Percentiles rank a stretch among this genome's conserved stretches.
Evolutionary conservation across 2,113 vertebrate species (phyloP).

Genomic region (Nasalis larvatus): DNA sequence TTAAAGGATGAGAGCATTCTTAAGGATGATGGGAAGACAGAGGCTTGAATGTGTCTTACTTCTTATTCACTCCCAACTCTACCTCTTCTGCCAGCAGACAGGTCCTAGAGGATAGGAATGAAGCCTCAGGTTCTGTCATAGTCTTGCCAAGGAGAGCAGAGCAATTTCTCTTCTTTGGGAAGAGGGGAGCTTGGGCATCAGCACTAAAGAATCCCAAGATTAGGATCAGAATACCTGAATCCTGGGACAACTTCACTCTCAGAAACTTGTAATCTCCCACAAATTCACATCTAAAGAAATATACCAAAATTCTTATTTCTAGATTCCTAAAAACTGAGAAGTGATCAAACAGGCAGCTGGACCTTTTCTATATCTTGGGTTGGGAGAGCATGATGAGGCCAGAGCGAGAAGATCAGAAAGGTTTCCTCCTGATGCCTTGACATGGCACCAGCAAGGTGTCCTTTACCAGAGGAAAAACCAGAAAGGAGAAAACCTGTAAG

Average conservation of each 20-base stretch:
- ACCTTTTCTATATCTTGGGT: background rate
- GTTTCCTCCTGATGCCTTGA: background rate
- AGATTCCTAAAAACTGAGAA: background rate
- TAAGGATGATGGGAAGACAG: background rate
- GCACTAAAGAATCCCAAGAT: background rate
- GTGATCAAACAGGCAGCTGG: background rate
- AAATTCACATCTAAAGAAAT: too few species aligned
- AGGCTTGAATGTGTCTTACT: background rate
- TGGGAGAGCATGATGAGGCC: background rate
- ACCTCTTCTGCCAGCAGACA: background rate
- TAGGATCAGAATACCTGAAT: background rate
- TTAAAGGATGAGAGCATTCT: background rate
- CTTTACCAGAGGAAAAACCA: background rate
- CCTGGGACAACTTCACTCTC: background rate
- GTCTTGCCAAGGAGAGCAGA: background rate
- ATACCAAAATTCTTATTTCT: background rate
- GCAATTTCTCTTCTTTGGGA: background rate
- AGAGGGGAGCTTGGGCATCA: too few species aligned
- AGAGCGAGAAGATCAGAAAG: background rate
- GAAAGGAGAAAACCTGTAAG: background rate
- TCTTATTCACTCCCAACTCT: background rate
- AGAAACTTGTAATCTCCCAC: background rate
- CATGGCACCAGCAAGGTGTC: background rate
- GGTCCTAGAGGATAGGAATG: background rate
- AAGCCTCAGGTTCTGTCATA: background rate